phyloP scores from a whole-genome alignment of 2,888 invertebrate genomes.

The Aethes cnicana region DNA sequence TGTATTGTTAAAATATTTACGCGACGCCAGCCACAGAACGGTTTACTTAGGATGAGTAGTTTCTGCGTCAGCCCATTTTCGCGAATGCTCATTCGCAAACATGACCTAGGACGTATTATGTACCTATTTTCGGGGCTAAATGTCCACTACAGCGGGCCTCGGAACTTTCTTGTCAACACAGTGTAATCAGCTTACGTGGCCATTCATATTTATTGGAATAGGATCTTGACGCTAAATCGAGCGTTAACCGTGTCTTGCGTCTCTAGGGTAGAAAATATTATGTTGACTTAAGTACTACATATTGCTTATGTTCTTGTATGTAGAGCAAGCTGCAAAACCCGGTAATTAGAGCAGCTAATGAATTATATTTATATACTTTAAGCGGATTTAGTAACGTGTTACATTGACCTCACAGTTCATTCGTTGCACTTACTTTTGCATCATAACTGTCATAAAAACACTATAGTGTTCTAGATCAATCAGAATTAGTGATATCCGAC shows the following conservation, averaged over 20 bases:
- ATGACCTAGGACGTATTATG: constrained; percentile 32
- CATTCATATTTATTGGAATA: not conserved
- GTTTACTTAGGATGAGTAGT: constrained; percentile 66
- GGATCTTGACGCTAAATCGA: too few species aligned
- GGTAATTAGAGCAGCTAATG: too few species aligned
- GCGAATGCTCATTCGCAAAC: constrained; percentile 41
- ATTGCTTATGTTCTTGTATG: not conserved
- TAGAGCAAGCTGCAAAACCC: not conserved
- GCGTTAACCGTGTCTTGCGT: too few species aligned
- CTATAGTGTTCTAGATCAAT: too few species aligned
- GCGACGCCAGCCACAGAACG: constrained; percentile 41
- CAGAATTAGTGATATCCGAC: too few species aligned
- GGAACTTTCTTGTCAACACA: not conserved
- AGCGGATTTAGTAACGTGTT: too few species aligned
- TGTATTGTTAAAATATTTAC: constrained; percentile 61
- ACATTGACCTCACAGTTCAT: too few species aligned
- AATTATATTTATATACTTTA: too few species aligned
- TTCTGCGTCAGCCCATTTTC: constrained; percentile 52
- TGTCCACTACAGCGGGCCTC: constrained; percentile 1
- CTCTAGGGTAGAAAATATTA: too few species aligned
- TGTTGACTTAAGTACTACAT: not conserved
- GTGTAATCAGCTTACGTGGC: not conserved
- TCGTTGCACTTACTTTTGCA: too few species aligned
- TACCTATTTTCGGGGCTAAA: constrained; percentile 7
- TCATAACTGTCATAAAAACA: too few species aligned